Evolutionary conservation across 37 sponge, comb jelly and placozoan genomes (phyloP).

Genomic region (Geodia barretti): DNA sequence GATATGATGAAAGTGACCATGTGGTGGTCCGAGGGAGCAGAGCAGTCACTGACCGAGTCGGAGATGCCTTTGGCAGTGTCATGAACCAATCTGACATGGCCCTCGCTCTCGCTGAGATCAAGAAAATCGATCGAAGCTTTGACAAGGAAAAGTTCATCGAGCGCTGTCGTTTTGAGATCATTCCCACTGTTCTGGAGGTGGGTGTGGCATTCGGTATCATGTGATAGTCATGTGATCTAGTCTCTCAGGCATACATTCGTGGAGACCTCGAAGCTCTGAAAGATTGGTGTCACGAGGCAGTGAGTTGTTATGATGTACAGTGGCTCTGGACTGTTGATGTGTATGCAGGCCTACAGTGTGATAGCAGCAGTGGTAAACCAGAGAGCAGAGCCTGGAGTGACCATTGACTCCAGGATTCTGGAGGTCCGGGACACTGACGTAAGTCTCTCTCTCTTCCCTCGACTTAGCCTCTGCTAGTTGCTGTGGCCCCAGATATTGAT

Average conservation of each 20-base stretch:
- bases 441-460: slow-evolving; percentile 13
- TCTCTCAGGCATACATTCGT: slow-evolving; percentile 58
- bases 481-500: slow-evolving; percentile 70
- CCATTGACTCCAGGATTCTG: slow-evolving; percentile 46
- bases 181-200: slow-evolving; percentile 87
- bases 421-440: slow-evolving; percentile 75
- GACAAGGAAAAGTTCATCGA: slow-evolving; percentile 68
- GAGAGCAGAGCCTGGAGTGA: slow-evolving; percentile 42
- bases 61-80: slow-evolving; percentile 61
- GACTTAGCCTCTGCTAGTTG: too few species aligned
- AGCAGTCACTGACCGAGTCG: slow-evolving; percentile 80
- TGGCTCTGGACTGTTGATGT: not conserved
- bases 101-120: slow-evolving; percentile 76
- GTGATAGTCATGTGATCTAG: not conserved
- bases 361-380: slow-evolving; percentile 67
- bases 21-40: slow-evolving; percentile 78
- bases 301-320: slow-evolving; percentile 18
- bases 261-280: slow-evolving; percentile 67
- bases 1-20: slow-evolving; percentile 94
- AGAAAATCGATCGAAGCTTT: slow-evolving; percentile 83
- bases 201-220: not conserved
- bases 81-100: slow-evolving; percentile 82
- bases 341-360: slow-evolving; percentile 72
- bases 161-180: slow-evolving; percentile 80
- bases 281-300: slow-evolving; percentile 89